A percentile compares a stretch with the other conserved stretches of the same genome.
These are phyloP conservation scores for Dipus sagitta DNA, from an alignment of 2,797 vertebrate genomes.

Conservation along the genomic window DNA sequence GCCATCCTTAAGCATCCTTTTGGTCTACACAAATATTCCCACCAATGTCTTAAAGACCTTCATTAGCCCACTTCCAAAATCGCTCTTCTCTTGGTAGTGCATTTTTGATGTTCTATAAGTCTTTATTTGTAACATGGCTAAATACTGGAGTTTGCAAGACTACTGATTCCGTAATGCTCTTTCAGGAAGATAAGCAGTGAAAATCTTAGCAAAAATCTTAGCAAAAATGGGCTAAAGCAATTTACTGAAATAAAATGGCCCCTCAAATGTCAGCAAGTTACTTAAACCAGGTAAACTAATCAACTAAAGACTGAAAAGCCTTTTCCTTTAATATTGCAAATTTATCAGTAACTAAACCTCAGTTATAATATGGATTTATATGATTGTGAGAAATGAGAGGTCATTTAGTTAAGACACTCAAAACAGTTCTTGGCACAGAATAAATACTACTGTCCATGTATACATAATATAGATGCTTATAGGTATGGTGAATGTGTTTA, in stretches of 20 bases:
- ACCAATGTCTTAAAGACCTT: background rate
- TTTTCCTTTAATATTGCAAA: slow-evolving; percentile 31
- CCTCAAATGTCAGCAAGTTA: background rate
- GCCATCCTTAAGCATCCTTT: background rate
- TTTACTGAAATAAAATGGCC: background rate
- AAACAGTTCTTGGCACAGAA: background rate
- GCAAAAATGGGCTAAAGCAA: background rate
- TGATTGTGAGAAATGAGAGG: background rate
- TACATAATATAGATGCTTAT: too few species aligned
- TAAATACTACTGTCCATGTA: background rate
- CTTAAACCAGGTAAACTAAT: background rate
- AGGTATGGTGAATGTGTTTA: background rate
- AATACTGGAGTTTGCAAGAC: background rate
- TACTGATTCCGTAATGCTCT: background rate
- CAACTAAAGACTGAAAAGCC: background rate
- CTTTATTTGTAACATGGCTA: background rate
- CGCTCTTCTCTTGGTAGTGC: background rate
- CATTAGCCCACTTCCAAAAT: background rate
- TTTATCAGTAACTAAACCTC: background rate
- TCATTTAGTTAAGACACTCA: background rate
- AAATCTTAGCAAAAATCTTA: slow-evolving; percentile 37
- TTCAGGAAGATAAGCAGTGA: background rate
- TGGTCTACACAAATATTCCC: background rate
- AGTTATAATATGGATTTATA: background rate
- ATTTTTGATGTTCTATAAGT: background rate